Evolutionary conservation across 1,140 invertebrate species (phyloP), one percentile per base, ranked within the genome.

Genomic region (Orchestia grillus): DNA sequence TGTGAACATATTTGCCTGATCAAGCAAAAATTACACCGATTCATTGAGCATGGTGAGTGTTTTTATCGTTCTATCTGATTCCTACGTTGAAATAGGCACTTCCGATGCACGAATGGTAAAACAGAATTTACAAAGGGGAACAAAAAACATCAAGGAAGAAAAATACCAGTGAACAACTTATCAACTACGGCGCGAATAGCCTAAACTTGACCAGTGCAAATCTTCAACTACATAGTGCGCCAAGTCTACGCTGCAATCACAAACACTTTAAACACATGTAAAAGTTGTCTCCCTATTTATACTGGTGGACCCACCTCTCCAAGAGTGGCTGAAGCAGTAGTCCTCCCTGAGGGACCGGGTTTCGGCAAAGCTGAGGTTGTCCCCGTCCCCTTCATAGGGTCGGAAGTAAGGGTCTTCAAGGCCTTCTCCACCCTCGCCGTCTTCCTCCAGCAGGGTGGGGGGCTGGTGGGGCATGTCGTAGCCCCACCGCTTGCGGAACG

Each of bases 401-500:
- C 97, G 62, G 97, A 97, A 44, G 98, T 98, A 96, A 0, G 97
- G 96, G 92, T 97, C 96, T 15, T 97, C 96, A 0, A 97, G 96
- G 40, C 97, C 97, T 97, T 98, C 98, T 87, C 98, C 98, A 95
- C 98, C 98, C 57, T 98, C 98, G 96, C 98, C 98, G 97, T 98
- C 98, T 96, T 98, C 97, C 96, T 97, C 97, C 87, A 97, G 98
- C 94, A 98, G 98, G 87, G 98, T 98, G 57, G 98, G 98, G 1
- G 98, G 98, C n/a, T 98, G 98, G 1, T 98, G 98, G 62, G 97
- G 98, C 97, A 98, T 97, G 96, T 98, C 98, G 97, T 97, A 98
- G 97, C 97, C 98, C 98, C 98, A 98, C 95, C 98, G 97, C 95
- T 98, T 97, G 47, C 98, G 97, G 97, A 98, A 98, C 96, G 98